A percentile compares a stretch with the other conserved stretches of the same genome.
phyloP scores from a whole-genome alignment of 2,113 vertebrate species.

The Notiomystis cincta region DNA sequence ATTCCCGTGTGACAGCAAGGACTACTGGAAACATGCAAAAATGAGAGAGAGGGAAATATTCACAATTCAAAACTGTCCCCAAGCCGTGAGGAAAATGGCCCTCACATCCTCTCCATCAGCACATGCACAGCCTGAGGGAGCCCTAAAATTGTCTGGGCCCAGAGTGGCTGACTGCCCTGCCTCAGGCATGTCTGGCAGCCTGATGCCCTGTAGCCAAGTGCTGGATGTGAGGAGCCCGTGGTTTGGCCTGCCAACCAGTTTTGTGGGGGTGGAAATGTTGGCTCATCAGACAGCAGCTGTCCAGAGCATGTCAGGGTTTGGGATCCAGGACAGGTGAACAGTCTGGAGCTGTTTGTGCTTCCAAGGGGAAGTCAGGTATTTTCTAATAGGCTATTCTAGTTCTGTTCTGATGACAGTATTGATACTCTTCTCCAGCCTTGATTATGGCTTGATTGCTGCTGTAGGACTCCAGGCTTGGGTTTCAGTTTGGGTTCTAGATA shows the following conservation, averaged over 20 bases:
- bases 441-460: neutral
- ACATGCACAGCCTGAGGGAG: neutral
- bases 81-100: rapidly evolving
- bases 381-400: neutral
- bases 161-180: neutral
- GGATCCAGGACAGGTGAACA: neutral
- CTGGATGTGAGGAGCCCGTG: neutral
- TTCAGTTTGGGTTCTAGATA: neutral
- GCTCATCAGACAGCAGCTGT: neutral
- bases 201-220: neutral
- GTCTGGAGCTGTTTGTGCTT: neutral
- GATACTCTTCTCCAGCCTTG: neutral
- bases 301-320: neutral
- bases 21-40: neutral
- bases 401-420: neutral
- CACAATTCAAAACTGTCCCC: neutral
- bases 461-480: neutral
- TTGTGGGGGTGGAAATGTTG: neutral
- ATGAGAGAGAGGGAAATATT: neutral
- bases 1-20: neutral
- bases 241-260: neutral
- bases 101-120: rapidly evolving
- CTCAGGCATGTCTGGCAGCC: neutral
- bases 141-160: neutral
- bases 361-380: neutral